Conservation (phyloP, 2,113 vertebrate genomes). For the Mohoua ochrocephala region DNA sequence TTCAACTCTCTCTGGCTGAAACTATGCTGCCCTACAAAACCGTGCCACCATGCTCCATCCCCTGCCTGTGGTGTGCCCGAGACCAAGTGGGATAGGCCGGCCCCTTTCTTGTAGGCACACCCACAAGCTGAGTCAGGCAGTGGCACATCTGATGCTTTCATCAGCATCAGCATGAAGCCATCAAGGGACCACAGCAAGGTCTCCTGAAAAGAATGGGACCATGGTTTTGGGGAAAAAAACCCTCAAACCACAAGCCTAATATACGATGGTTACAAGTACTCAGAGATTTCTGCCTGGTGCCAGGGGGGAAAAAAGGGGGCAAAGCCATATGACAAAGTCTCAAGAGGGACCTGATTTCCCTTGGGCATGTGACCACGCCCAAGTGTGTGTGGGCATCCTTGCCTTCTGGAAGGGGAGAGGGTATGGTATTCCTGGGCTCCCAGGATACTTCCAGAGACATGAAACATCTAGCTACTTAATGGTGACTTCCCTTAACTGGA, state of each 20-base stretch:
- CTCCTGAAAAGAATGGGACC: not conserved
- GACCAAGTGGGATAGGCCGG: not conserved
- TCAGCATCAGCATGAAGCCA: not conserved
- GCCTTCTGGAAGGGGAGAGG: not conserved
- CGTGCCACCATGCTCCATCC: fast-evolving
- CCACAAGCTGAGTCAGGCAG: not conserved
- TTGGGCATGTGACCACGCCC: not conserved
- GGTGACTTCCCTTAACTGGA: not conserved
- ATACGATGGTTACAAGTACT: not conserved
- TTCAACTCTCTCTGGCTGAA: not conserved
- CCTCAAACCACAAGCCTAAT: not conserved
- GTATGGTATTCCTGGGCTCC: not conserved
- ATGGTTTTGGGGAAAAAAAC: not conserved
- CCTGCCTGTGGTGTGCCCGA: not conserved
- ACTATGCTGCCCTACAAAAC: fast-evolving
- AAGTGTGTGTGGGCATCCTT: not conserved
- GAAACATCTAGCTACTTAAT: not conserved
- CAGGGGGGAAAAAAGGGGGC: not conserved
- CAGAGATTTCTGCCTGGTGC: not conserved
- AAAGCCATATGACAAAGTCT: not conserved
- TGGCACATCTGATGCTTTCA: not conserved
- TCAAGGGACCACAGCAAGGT: not conserved
- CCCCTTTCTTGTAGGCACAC: not conserved
- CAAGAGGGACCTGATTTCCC: not conserved
- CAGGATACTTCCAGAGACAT: not conserved